These are phyloP conservation scores for Terebella lapidaria DNA, from an alignment of 2,888 invertebrate genomes.

Conservation along the genomic window DNA sequence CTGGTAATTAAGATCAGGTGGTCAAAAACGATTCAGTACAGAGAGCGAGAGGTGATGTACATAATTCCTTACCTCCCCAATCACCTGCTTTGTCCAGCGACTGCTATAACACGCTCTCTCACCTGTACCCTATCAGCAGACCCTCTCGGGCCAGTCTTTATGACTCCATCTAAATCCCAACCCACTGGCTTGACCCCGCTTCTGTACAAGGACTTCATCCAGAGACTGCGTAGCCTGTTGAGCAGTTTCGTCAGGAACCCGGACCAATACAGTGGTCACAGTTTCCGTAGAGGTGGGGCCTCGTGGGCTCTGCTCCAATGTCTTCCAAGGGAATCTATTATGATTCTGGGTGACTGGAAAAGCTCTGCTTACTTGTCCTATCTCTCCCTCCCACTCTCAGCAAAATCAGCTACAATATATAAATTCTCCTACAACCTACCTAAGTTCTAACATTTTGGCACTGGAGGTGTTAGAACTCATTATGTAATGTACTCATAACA, in stretches of 20 bases:
- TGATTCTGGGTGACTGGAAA: not conserved
- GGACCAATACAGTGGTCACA: not conserved
- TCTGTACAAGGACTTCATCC: not conserved
- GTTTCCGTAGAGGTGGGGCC: not conserved
- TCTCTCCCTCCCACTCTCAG: not conserved
- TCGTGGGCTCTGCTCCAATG: not conserved
- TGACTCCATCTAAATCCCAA: not conserved
- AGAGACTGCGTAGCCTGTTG: not conserved
- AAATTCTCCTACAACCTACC: not conserved
- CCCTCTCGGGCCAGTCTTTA: not conserved
- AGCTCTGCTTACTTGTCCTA: not conserved
- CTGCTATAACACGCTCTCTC: not conserved
- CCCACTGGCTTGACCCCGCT: not conserved
- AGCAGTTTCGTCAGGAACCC: not conserved
- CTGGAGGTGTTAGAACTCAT: too few relatives aligned
- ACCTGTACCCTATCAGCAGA: not conserved
- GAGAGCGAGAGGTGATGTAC: not conserved
- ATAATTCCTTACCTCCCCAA: not conserved
- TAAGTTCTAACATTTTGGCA: too few relatives aligned
- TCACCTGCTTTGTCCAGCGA: not conserved
- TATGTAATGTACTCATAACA: too few relatives aligned
- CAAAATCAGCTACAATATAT: not conserved
- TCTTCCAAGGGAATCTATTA: not conserved
- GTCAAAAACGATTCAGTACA: not conserved
- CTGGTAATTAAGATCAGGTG: not conserved